These are phyloP conservation scores for Cheumatopsyche charites DNA, from an alignment of 1,140 invertebrate species.

Conservation along the genomic window DNA sequence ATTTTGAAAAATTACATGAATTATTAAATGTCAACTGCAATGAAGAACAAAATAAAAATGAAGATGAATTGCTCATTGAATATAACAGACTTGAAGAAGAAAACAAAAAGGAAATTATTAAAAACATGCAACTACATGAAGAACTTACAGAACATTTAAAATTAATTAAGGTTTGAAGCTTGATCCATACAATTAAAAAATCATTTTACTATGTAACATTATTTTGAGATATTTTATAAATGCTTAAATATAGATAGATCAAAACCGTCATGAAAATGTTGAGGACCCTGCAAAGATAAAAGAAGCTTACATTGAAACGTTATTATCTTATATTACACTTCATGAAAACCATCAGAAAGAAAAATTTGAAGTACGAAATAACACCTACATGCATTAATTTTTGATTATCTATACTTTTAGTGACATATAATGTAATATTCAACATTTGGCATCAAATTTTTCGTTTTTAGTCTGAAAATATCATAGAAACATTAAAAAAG, in stretches of 20 bases:
- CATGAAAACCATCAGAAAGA: slow-evolving; percentile 22
- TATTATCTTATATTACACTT: slow-evolving; percentile 30
- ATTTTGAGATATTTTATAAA: background rate
- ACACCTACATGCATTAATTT: slow-evolving; percentile 10
- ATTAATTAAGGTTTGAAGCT: background rate
- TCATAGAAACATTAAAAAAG: background rate
- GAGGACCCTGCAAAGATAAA: slow-evolving; percentile 1
- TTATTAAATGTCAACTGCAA: background rate
- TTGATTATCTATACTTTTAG: slow-evolving; percentile 4
- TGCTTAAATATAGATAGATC: background rate
- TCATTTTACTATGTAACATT: background rate
- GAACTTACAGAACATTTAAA: slow-evolving; percentile 39
- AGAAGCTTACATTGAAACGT: background rate
- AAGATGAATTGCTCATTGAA: background rate
- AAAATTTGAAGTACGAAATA: slow-evolving; percentile 19
- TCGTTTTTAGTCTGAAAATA: background rate
- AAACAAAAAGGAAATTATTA: slow-evolving; percentile 2
- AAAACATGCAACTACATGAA: slow-evolving; percentile 23
- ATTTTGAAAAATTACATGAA: background rate
- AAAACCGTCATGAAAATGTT: slow-evolving; percentile 20
- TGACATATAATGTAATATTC: background rate
- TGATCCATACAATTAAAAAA: background rate
- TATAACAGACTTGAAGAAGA: background rate
- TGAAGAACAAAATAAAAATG: background rate
- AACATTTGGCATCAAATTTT: background rate